Evolutionary conservation across 1,140 invertebrate genomes (phyloP), one percentile per base, ranked within the genome.

Genomic region (Conus betulinus): DNA sequence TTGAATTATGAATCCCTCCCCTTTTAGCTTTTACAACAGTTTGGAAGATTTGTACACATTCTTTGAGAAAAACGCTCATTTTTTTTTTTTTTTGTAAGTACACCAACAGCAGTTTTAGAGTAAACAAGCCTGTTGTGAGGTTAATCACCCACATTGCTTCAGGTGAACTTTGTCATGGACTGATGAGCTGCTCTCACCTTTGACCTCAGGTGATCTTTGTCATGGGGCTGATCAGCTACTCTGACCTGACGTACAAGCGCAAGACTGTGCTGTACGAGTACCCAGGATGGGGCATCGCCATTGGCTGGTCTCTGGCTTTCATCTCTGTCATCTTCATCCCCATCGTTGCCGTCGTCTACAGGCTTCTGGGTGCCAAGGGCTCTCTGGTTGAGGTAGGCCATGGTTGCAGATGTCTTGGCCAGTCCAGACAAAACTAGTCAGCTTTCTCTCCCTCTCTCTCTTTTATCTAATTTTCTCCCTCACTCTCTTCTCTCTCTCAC

Each of bases 161-260:
- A 96, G 96, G 95, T 96, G 25, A 96, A 97, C 39, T 96, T 97
- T 88, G 90, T 96, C 3, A 96, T 96, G n/a, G 96, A 52, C 95
- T 96, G 55, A 89, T 95, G 11, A 90, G 96, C 88, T 96, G 97
- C 89, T 96, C 96, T 0, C 95, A 95, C 78, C 92, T 97, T 71
- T 23, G 25, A 55, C 15, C 53, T 90, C 92, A 96, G 96, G 95
- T 96, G 25, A 96, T 97, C 39, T 96, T 97, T 88, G 90, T 96
- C 3, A 96, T 96, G 25, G 96, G 96, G 51, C 95, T 96, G 55
- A 89, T 95, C 15, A 90, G 96, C 88, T 96, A 97, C 89, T 96
- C 96, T 0, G 95, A 95, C 78, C 93, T 97, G 67, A 96, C 95
- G 17, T 94, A 94, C 84, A 96, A 96, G 84, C 95, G 95, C 17